Evolutionary conservation across 2,113 vertebrate genomes (phyloP), one percentile per base, ranked within the genome.

Genomic region (Pyrgilauda ruficollis): DNA sequence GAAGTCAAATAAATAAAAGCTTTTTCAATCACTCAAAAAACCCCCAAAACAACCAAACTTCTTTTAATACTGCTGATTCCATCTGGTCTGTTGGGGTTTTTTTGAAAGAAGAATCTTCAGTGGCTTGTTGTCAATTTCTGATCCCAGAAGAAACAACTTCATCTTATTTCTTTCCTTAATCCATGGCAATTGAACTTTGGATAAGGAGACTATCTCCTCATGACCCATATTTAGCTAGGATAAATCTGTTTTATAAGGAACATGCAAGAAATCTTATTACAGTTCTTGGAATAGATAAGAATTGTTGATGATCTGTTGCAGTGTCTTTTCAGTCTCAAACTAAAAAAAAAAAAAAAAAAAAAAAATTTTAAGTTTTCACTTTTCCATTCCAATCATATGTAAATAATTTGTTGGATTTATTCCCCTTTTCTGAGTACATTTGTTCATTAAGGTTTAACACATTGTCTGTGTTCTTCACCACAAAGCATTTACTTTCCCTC

Each of bases 371-470:
- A 41, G 17, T 86, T 79, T 90, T 90, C 41, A 70, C 15, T 94
- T 93, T 30, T 30, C 22, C 33, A 81, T 88, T 96, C 31, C 24
- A 69, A 55, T 93, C 58, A 75, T 73, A 96, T 88, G 86, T 59
- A 97, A 94, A 85, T 94, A 92, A 90, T 90, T 97, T 96, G n/a
- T 84, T 15, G 13, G 58, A 87, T 90, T 90, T 94, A 96, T 97
- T 97, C 66, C 86, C 23, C 33, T 76, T 97, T 97, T 96, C 55
- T 62, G 69, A 79, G 43, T 93, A 77, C 33, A 89, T 97, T 97
- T 97, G 73, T 97, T 97, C 87, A 96, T 93, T 96, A 97, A 91
- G 68, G 46, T 91, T 87, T 96, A 96, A 91, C 79, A 96, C 85
- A 86, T 93, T 95, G 53, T 89, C 92, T 96, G 27, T 74, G 66